Evolutionary conservation across 2,113 vertebrate genomes (phyloP), one percentile per base, ranked within the genome.

Genomic region (Sorex araneus): DNA sequence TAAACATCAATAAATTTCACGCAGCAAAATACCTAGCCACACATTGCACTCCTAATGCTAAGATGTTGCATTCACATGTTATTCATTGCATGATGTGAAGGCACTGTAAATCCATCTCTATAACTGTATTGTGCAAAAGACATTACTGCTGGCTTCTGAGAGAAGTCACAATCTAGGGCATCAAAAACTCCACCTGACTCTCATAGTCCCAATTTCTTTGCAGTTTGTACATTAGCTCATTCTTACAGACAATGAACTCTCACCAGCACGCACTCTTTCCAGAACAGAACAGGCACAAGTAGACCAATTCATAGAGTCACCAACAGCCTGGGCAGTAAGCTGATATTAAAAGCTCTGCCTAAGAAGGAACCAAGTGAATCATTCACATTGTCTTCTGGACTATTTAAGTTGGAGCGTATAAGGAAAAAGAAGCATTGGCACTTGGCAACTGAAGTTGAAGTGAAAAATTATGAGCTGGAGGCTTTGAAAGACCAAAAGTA

Each of bases 1-100:
- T 69, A 7, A 36, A 77, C 91, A 92, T 97, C 92, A 88, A 90
- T 90, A 75, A 50, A 47, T 87, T 92, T 84, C 45, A 73, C 57
- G 82, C 45, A 77, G 30, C 77, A 81, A 75, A 81, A 90, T 18
- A 73, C 40, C 71, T n/a, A 73, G 78, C 67, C 34, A 30, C 47
- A 32, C 57, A n/a, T 25, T 25, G 4, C 4, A 34, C 36, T 83
- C n/a, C 60, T 74, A 27, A 43, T 32, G 28, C 80, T 27, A 36
- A 79, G 30, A 86, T 67, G 91, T 84, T 89, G 77, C 30, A 69
- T 85, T 64, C 3, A 57, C 1, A 16, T 9, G 12, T 3, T 40
- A 9, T 32, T 21, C 4, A 75, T 74, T 50, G 67, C 9, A 63
- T 89, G 66, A 91, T 34, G 8, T 57, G 87, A 71, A 76, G 6